Evolutionary conservation across 2,888 invertebrate genomes (phyloP), one percentile per base, ranked within the genome.

Genomic region (Sthenelais limicola): DNA sequence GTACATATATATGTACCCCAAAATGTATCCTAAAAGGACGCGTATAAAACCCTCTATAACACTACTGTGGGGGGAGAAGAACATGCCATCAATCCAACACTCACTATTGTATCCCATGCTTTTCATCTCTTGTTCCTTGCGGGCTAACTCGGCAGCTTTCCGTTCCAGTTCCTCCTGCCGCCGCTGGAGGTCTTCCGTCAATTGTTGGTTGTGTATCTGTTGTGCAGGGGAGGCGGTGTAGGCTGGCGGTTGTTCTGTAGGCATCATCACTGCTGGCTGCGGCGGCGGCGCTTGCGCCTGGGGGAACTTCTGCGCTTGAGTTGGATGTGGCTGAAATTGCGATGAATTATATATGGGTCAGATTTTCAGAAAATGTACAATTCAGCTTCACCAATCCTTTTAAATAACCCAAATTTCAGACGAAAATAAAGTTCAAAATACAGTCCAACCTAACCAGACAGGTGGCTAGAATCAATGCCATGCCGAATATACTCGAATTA

Each of bases 81-180:
- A 15, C 43, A 43, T 43, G 43, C 18, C 18, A 43, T 43, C 43
- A 43, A 43, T 43, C 18, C 18, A 18, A 18, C 38, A 67, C 67
- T 48, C 32, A 67, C 67, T 48, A 26, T 67, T 67, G 48, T 67
- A 67, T 7, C 48, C 48, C 67, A 67, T 67, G 30, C 30, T 67
- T 38, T 67, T 67, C 67, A 79, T 71, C 67, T 96, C 95, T 79
- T 96, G 95, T 87, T 97, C 96, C 82, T 95, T 91, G 80, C 94
- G 90, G 73, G 94, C 93, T 76, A 97, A 87, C 87, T 96, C 96
- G 79, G 94, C 94, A 52, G 96, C 95, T 90, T 96, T 97, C 74
- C 94, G 91, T 88, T 97, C 97, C 76, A 97, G 88, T 88, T 97
- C 96, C 87, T 89, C 88, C 79, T 89, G 89, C 73, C 87, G 78